Evolutionary conservation across 1,140 invertebrate genomes (phyloP).

Genomic region (Trichonephila clavipes): DNA sequence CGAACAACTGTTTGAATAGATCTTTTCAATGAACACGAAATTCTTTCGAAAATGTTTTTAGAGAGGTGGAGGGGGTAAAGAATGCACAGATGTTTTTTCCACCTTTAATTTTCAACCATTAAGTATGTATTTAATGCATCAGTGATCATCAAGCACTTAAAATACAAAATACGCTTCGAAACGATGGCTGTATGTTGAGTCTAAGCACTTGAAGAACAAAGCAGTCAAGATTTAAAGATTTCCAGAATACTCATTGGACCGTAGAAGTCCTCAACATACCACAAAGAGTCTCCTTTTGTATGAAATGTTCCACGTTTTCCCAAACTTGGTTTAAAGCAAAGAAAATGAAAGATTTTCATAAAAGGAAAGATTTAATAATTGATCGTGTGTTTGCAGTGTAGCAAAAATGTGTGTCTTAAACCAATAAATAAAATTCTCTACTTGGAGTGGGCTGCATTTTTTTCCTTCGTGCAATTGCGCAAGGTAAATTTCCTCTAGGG

Average conservation of each 20-base stretch:
- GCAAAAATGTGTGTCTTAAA: conserved; percentile 11
- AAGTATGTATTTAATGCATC: conserved; percentile 42
- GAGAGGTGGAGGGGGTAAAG: not conserved
- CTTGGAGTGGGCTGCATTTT: not conserved
- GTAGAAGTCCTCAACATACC: not conserved
- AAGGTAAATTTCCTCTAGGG: not conserved
- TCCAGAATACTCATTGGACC: conserved; percentile 20
- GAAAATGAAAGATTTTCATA: not conserved
- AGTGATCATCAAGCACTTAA: conserved; percentile 47
- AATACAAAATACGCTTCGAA: conserved; percentile 43
- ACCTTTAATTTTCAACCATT: conserved; percentile 42
- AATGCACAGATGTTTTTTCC: not conserved
- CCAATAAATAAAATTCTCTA: conserved; percentile 25
- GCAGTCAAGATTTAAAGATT: not conserved
- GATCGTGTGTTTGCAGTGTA: conserved; percentile 31
- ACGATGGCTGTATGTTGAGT: not conserved
- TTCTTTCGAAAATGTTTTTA: conserved; percentile 27
- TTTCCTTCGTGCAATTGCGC: not conserved
- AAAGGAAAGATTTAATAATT: conserved; percentile 52
- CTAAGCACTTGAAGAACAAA: conserved; percentile 47
- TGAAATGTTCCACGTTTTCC: not conserved
- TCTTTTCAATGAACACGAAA: conserved; percentile 55
- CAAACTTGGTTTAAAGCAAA: not conserved
- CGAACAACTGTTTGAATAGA: conserved; percentile 60
- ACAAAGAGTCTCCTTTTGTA: conserved; percentile 48